Evolutionary conservation across 2,888 invertebrate species (phyloP).

Genomic region (Hydroisotoma schaefferi): DNA sequence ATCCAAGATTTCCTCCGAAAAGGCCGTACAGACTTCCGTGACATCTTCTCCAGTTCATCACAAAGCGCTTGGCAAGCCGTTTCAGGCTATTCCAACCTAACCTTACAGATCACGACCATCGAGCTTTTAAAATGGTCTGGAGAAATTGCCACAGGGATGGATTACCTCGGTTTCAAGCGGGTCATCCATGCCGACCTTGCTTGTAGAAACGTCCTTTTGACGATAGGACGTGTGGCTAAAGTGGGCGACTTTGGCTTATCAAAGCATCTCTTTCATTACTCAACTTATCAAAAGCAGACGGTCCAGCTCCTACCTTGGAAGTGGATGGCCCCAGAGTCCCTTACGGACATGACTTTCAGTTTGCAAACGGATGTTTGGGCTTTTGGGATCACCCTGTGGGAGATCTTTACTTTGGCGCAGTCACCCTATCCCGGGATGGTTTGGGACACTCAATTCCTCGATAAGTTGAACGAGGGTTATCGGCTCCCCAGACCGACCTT

Average conservation of each 20-base stretch:
- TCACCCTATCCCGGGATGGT: neutral
- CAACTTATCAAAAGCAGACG: conserved; percentile 2
- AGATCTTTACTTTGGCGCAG: neutral
- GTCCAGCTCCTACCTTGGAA: conserved; percentile 2
- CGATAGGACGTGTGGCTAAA: neutral
- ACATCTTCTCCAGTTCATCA: neutral
- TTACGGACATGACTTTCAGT: neutral
- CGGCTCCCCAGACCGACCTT: neutral
- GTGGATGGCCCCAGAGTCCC: neutral
- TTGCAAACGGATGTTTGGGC: conserved; percentile 4
- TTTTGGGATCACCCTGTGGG: conserved; percentile 5
- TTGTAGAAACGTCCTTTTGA: conserved; percentile 2
- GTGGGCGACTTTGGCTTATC: conserved; percentile 3
- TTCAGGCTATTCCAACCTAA: neutral
- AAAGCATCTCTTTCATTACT: neutral
- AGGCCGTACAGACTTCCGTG: neutral
- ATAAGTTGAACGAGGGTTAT: neutral
- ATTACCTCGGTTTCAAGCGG: neutral
- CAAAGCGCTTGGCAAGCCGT: neutral
- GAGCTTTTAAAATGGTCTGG: neutral
- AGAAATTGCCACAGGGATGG: conserved; percentile 5
- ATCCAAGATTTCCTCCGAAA: neutral
- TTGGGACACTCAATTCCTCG: neutral
- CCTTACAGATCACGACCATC: neutral
- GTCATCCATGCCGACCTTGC: conserved; percentile 9